Evolutionary conservation across 2,797 vertebrate species (phyloP), one percentile per base, ranked within the genome.

Genomic region (Gymnothorax reevesii): DNA sequence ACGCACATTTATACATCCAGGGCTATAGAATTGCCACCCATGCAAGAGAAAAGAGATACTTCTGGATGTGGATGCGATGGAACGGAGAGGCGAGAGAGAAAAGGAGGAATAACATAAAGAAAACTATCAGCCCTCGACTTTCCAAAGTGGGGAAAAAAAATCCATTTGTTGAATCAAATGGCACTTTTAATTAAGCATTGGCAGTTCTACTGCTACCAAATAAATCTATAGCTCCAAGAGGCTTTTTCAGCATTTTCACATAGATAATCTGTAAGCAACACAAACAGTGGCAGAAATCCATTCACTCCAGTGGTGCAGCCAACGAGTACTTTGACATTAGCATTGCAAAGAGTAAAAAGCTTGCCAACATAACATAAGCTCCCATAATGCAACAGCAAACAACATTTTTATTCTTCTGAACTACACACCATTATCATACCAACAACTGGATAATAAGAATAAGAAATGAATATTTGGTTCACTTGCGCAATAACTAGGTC

Each of bases 41-140:
- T 17, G 75, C 27, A 69, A 62, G 15, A 10, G 7, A 22, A 88
- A 88, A 92, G 94, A 94, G 94, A 25, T 73, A 10, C 42, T 10
- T 75, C 27, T 3, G 71, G 71, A 33, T 12, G 7, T 15, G 25
- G 69, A 71, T 9, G 49, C 17, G 27, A 42, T 0, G 33, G 71
- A 13, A 25, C 8, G 3, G 66, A 27, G 66, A 0, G 25, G 66
- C 7, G 66, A 71, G 66, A 71, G 66, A 25, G 66, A 71, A n/a
- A 71, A 71, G 9, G n/a, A 71, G 66, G 9, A 75, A 27, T 49
- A 42, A 75, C 71, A 75, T 4, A 15, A 49, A 75, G 10, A 75
- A 75, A 75, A 75, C 71, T 25, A 33, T 75, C 71, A 75, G 9
- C 71, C 49, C 52, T n/a, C 33, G 25, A 6, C 27, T 27, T 62